Evolutionary conservation across 1,140 invertebrate genomes (phyloP), one percentile per base, ranked within the genome.

Genomic region (Archivesica marissinica): DNA sequence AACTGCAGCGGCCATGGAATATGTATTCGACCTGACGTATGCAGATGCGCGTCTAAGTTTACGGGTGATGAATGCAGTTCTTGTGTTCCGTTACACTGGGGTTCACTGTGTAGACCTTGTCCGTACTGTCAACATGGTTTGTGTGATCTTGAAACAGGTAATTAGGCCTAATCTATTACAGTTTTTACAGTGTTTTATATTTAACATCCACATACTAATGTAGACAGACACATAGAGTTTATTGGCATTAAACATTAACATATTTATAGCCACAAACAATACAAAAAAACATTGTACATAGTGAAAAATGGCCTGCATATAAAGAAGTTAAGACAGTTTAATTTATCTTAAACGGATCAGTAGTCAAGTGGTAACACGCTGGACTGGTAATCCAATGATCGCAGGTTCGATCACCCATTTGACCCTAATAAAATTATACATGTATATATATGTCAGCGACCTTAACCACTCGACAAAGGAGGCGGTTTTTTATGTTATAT

Each of bases 11-110:
- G 72, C 20, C 41, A 74, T 61, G 87, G 87, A 17, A 56, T 87
- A 35, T 88, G 85, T 77, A 52, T 85, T 23, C 35, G 35, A 66
- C 87, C 87, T 28, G 70, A 88, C 38, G 80, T 56, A n/a, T 89
- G 88, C 44, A n/a, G 33, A 30, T 89, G 88, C 59, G 47, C 77
- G 9, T 25, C 54, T 4, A 59, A 72, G 44, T 89, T 72, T 74
- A 61, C 74, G 15, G 86, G 88, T 28, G 20, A 41, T 33, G 72
- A 83, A 25, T 89, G 88, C 64, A 75, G 80, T 7, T 7, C 41
- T 20, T 89, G 88, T 54, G 59, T 66, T 23, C 23, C 59, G 2
- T 47, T 68, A 4, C 66, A 77, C n/a, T 88, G 88, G 85, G 88
- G 87, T 25, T 44, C 41, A 0, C 25, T 41, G 0, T 89, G 88